Evolutionary conservation across 2,113 vertebrate species (phyloP), one percentile per base, ranked within the genome.

Genomic region (Eptesicus fuscus): DNA sequence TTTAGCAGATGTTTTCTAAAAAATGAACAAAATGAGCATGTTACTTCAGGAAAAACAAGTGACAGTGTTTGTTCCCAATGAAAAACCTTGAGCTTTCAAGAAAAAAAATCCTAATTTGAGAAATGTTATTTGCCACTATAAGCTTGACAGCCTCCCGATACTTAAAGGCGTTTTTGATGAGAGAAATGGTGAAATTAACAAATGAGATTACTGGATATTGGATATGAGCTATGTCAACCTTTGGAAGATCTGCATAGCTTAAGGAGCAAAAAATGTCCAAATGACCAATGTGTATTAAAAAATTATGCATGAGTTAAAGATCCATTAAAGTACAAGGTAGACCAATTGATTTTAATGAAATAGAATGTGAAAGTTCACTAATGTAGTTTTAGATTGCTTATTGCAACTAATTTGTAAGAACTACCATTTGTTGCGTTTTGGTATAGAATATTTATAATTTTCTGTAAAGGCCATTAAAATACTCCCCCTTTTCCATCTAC

Each of bases 51-150:
- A 61, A 82, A 83, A 87, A 79, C 20, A 61, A 44, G 22, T 25
- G 80, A 22, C 23, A 23, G 30, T 70, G 7, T 83, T 93, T 49
- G 13, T 40, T 74, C 78, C 47, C 83, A 70, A n/a, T 69, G 76
- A 67, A 67, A 71, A 53, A 73, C 82, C 32, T 51, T 90, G 85
- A 92, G 35, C 78, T 86, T 61, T 90, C 49, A 76, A 95, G 70
- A 86, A 90, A 90, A 90, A 90, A 61, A 61, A 59, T 53, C 10
- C 28, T 65, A 28, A 70, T 63, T 92, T 59, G 47, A 30, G 83
- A 87, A 83, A 49, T 8, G 79, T 40, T 44, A 16, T 40, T 74
- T 91, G 47, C 25, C 63, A 13, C 61, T 35, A 17, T n/a, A 20
- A 83, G 7, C 42, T 70, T 70, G 30, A 73, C 44, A 70, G 32